phyloP scores from a whole-genome alignment of 92 coral and sea anemone species.

The Micromussa lordhowensis region DNA sequence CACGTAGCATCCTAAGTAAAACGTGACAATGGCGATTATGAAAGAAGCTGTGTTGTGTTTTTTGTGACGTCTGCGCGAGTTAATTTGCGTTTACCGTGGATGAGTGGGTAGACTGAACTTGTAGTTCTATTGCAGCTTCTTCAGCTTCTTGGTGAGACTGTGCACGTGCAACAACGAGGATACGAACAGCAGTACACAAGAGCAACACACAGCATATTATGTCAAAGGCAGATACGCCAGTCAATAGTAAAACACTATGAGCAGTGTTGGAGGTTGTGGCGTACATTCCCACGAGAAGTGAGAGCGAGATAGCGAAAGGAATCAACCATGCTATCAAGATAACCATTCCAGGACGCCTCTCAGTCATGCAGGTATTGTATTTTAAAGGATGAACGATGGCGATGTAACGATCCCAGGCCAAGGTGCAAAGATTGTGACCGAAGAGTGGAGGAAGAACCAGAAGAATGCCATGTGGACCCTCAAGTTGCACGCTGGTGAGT shows the following conservation, averaged over 20 bases:
- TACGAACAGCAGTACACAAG: conserved; percentile 5
- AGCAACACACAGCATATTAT: background rate
- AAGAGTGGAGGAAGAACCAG: conserved; percentile 26
- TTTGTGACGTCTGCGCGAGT: background rate
- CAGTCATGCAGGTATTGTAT: background rate
- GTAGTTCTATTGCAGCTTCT: background rate
- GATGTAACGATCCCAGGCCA: conserved; percentile 29
- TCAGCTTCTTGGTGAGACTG: background rate
- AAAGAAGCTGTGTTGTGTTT: background rate
- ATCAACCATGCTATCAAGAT: conserved; percentile 15
- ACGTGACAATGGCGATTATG: background rate
- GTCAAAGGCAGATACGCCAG: background rate
- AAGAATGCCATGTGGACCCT: background rate
- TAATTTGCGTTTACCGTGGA: background rate
- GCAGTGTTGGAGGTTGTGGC: background rate
- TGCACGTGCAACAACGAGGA: conserved; percentile 1
- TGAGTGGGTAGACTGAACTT: background rate
- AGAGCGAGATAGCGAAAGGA: too few species aligned
- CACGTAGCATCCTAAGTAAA: too few species aligned
- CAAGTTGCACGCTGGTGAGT: background rate
- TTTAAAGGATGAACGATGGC: conserved; percentile 32
- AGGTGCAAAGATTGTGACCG: conserved; percentile 25
- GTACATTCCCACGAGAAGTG: conserved; percentile 1
- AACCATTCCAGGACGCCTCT: background rate
- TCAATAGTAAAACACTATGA: background rate